Evolutionary conservation across 2,113 vertebrate genomes (phyloP).

Genomic region (Tachysurus fulvidraco): DNA sequence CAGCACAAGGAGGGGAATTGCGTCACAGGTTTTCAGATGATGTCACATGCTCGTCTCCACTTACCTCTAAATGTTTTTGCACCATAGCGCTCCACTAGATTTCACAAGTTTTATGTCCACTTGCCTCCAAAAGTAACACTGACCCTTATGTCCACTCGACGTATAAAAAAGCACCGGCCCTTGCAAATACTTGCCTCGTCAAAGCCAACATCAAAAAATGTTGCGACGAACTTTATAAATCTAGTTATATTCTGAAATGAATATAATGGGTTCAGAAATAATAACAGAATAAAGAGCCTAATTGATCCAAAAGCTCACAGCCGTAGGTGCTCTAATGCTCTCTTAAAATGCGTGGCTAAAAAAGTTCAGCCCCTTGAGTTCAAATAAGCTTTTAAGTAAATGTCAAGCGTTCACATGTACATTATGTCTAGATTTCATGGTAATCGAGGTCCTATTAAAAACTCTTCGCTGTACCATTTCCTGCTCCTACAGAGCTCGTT

Average conservation of each 20-base stretch:
- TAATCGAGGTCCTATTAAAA: neutral
- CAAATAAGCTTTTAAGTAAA: slow-evolving; percentile 21
- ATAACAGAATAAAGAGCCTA: neutral
- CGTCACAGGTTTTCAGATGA: too few species aligned
- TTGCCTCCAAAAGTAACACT: too few species aligned
- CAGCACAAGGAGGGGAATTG: too few species aligned
- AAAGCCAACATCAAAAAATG: too few species aligned
- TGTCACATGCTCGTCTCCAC: too few species aligned
- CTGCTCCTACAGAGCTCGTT: slow-evolving; percentile 56
- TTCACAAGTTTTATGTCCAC: too few species aligned
- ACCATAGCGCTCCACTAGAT: too few species aligned
- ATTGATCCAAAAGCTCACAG: neutral
- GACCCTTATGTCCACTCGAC: too few species aligned
- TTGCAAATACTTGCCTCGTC: too few species aligned
- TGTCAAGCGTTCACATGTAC: neutral
- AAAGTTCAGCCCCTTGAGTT: neutral
- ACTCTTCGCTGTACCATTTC: slow-evolving; percentile 12
- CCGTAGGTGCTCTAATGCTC: neutral
- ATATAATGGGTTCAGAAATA: neutral
- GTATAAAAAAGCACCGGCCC: too few species aligned
- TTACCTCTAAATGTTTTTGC: too few species aligned
- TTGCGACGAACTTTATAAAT: too few species aligned
- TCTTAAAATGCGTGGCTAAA: neutral
- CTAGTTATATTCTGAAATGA: neutral
- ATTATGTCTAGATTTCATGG: neutral